Percentiles rank a stretch among this genome's conserved stretches.
phyloP scores from a whole-genome alignment of 2,113 vertebrate genomes.

The Rostratula benghalensis region DNA sequence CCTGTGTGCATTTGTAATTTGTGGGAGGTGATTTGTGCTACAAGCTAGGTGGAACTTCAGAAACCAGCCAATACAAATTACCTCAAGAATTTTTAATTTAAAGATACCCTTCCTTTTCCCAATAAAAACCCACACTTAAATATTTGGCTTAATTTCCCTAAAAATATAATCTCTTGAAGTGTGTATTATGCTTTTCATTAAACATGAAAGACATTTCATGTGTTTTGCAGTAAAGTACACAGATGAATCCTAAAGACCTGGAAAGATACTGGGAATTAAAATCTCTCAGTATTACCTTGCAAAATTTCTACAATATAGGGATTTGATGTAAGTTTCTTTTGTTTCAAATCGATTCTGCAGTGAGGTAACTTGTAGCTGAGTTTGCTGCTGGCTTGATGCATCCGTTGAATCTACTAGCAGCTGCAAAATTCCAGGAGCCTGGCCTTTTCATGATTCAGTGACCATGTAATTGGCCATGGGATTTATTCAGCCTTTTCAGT shows the following conservation, averaged over 20 bases:
- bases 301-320: not conserved
- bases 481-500: conserved; percentile 70
- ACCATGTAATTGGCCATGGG: conserved; percentile 70
- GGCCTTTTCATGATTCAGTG: conserved; percentile 68
- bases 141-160: not conserved
- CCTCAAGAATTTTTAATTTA: not conserved
- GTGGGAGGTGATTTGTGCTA: not conserved
- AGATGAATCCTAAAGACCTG: not conserved
- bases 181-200: not conserved
- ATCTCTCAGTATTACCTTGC: not conserved
- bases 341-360: not conserved
- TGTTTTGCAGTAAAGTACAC: not conserved
- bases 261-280: not conserved
- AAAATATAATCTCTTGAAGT: not conserved
- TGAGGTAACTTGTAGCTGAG: conserved; percentile 28
- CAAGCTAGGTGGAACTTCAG: not conserved
- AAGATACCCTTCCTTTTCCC: not conserved
- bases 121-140: not conserved
- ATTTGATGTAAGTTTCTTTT: not conserved
- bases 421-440: conserved; percentile 65
- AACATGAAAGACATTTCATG: not conserved
- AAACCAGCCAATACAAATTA: not conserved
- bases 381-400: conserved; percentile 37
- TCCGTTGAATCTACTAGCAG: conserved; percentile 58
- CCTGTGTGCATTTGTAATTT: not conserved